phyloP scores from a whole-genome alignment of 2,797 vertebrate genomes.

The Rhinophrynus dorsalis region DNA sequence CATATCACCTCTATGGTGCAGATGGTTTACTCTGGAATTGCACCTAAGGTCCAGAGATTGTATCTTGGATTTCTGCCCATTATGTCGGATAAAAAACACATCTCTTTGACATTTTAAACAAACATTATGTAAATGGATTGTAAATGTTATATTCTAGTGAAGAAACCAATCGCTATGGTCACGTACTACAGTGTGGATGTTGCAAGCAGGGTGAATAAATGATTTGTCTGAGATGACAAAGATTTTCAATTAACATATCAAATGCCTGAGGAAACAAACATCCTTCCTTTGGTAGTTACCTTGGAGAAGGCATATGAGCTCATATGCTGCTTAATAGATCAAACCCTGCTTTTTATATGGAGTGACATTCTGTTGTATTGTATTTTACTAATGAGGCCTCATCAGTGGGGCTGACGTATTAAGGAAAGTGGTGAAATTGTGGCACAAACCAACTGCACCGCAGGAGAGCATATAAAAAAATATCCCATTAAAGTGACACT shows the following conservation, averaged over 20 bases:
- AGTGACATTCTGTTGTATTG: too few relatives aligned
- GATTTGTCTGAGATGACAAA: slow-evolving; percentile 33
- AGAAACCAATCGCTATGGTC: not conserved
- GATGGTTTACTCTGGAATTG: too few relatives aligned
- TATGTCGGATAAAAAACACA: too few relatives aligned
- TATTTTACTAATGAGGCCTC: too few relatives aligned
- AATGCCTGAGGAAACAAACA: slow-evolving; percentile 25
- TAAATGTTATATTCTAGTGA: slow-evolving; percentile 3
- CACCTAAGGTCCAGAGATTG: too few relatives aligned
- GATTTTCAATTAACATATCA: slow-evolving; percentile 34
- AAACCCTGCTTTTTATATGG: not conserved
- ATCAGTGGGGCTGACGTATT: too few relatives aligned
- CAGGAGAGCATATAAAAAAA: too few relatives aligned
- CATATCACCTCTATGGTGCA: too few relatives aligned
- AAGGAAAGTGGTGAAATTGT: too few relatives aligned
- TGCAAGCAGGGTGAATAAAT: slow-evolving; percentile 20
- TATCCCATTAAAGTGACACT: too few relatives aligned
- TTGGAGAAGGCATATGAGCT: slow-evolving; percentile 6
- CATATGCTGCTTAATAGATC: slow-evolving; percentile 35
- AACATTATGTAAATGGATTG: not conserved
- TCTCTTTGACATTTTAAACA: slow-evolving; percentile 1
- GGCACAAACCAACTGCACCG: too few relatives aligned
- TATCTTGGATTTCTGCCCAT: too few relatives aligned
- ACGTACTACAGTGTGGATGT: not conserved
- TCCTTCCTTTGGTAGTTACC: slow-evolving; percentile 9